phyloP scores from a whole-genome alignment of 53 echinoderm and acorn worm genomes.

The Luidia sarsii region DNA sequence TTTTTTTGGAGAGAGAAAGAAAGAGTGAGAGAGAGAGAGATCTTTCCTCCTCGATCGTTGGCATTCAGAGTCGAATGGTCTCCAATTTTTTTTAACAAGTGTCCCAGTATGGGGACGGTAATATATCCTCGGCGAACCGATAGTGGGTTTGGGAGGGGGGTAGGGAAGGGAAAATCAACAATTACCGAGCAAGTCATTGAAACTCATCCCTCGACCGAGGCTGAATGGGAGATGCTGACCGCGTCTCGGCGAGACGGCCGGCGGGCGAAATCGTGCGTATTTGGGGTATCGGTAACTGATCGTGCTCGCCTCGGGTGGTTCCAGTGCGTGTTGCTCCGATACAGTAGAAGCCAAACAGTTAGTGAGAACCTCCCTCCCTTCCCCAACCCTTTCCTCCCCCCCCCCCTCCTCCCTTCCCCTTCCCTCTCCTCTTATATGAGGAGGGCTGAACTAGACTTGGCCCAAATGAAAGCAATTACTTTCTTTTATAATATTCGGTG shows the following conservation, averaged over 20 bases:
- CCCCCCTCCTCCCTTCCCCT: too few species aligned
- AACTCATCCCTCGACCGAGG: slow-evolving; percentile 20
- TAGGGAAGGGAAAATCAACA: slow-evolving; percentile 26
- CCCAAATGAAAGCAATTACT: slow-evolving; percentile 55
- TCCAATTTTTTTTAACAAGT: slow-evolving; percentile 5
- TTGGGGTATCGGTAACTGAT: slow-evolving; percentile 49
- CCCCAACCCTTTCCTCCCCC: too few species aligned
- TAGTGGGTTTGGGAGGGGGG: too few species aligned
- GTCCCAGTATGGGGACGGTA: neutral
- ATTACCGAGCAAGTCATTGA: slow-evolving; percentile 35
- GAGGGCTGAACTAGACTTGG: too few species aligned
- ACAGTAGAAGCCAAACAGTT: slow-evolving; percentile 11
- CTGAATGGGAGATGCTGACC: slow-evolving; percentile 1
- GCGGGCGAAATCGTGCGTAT: slow-evolving; percentile 47
- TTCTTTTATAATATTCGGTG: slow-evolving; percentile 40
- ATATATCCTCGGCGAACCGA: neutral
- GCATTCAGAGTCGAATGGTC: too few species aligned
- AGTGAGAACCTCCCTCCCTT: too few species aligned
- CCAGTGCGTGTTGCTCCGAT: slow-evolving; percentile 51
- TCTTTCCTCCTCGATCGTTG: neutral
- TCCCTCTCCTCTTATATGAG: too few species aligned
- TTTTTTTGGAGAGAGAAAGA: too few species aligned
- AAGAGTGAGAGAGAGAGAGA: too few species aligned
- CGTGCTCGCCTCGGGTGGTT: slow-evolving; percentile 33
- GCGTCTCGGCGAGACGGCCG: neutral